Percentiles rank a stretch among this genome's conserved stretches.
Conservation (phyloP, 2,113 vertebrate species). For the Beaufortia kweichowensis region DNA sequence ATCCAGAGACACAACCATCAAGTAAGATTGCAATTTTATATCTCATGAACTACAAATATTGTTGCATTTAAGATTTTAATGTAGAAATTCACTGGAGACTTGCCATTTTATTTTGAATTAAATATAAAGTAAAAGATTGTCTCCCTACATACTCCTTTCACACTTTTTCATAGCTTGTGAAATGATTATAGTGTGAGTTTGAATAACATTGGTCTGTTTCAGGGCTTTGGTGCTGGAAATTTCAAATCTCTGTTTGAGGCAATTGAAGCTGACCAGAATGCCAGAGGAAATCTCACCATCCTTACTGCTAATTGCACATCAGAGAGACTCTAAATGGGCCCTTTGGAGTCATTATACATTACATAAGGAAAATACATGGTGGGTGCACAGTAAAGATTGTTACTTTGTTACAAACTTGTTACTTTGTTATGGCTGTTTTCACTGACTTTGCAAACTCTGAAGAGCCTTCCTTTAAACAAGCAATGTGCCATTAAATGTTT, state of each 20-base stretch:
- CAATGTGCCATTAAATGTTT: too few relatives aligned
- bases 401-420: too few relatives aligned
- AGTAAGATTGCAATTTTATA: constrained; percentile 66
- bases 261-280: constrained; percentile 86
- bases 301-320: constrained; percentile 74
- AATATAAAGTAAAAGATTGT: neutral
- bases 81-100: too few relatives aligned
- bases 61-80: too few relatives aligned
- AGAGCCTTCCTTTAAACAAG: too few relatives aligned
- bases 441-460: neutral
- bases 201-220: constrained; percentile 17
- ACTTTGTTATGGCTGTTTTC: too few relatives aligned
- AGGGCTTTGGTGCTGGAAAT: constrained; percentile 97
- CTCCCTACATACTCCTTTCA: neutral
- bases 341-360: neutral
- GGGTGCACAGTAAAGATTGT: too few relatives aligned
- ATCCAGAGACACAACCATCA: constrained; percentile 96
- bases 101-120: neutral
- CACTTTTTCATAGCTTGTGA: too few relatives aligned
- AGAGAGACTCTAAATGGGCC: constrained; percentile 61
- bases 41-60: neutral
- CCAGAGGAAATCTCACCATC: constrained; percentile 88
- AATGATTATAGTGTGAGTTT: neutral
- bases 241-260: constrained; percentile 96
- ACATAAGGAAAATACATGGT: neutral